Conservation (phyloP, 1,140 invertebrate genomes). For the Ditylenchus dipsaci region DNA sequence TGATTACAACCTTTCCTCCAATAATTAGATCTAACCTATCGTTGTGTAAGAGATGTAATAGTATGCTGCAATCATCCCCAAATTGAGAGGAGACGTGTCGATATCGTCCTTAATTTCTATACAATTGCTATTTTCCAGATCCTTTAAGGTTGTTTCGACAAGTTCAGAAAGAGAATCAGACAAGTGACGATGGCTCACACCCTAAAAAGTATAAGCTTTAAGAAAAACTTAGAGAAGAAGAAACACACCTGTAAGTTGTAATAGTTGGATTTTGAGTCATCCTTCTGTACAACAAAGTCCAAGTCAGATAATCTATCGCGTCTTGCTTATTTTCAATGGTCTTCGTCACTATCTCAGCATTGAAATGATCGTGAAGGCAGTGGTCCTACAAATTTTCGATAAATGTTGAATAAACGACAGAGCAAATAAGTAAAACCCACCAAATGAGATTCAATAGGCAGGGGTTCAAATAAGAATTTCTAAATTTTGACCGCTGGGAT, state of each 20-base stretch:
- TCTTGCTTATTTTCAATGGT: slow-evolving; percentile 99
- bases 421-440: too few species aligned
- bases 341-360: slow-evolving; percentile 98
- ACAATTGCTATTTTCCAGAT: slow-evolving; percentile 95
- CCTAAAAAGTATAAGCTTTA: slow-evolving; percentile 59
- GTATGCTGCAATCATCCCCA: slow-evolving; percentile 99
- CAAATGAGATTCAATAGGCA: slow-evolving; percentile 93
- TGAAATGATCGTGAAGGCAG: slow-evolving; percentile 95
- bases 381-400: slow-evolving; percentile 67
- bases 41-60: slow-evolving; percentile 99
- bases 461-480: slow-evolving; percentile 92
- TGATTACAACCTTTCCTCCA: slow-evolving; percentile 1
- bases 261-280: slow-evolving; percentile 99
- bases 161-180: slow-evolving; percentile 97
- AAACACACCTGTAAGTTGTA: slow-evolving; percentile 79
- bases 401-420: too few species aligned
- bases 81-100: slow-evolving; percentile 87
- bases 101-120: slow-evolving; percentile 97
- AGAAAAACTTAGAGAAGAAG: not conserved
- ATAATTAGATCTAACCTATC: slow-evolving; percentile 70
- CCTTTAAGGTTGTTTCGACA: slow-evolving; percentile 88
- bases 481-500: too few species aligned
- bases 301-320: slow-evolving; percentile 97
- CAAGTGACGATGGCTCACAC: slow-evolving; percentile 76
- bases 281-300: slow-evolving; percentile 94